Evolutionary conservation across 2,888 invertebrate genomes (phyloP), one percentile per base, ranked within the genome.

Genomic region (Agriopis leucophaearia): DNA sequence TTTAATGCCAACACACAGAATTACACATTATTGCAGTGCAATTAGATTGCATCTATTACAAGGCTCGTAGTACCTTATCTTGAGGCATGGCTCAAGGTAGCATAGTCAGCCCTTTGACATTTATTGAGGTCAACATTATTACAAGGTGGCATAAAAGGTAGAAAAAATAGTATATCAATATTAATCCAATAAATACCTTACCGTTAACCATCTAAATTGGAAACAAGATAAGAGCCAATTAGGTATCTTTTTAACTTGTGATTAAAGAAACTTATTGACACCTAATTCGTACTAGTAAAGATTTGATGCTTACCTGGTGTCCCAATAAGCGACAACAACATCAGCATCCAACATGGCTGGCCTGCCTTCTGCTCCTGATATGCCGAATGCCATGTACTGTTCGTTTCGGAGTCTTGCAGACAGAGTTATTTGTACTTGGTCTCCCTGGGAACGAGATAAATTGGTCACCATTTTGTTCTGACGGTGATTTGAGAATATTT

Each of bases 341-440:
- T 98, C 98, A 0, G 96, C 96, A 10, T 97, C 97, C 62, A 95
- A 88, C 98, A 98, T 98, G 85, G 96, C 96, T 0, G 97, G 91
- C 42, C 94, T 92, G 13, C 96, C 96, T 80, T 96, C 96, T 47
- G 95, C 95, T 0, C 98, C 98, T 1, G 97, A 97, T 47, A 97
- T 89, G 0, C 98, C 98, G 76, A 98, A 98, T 0, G 98, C 96
- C 94, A 98, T 96, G 88, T 98, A 98, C 84, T 98, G 97, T 81
- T 97, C 97, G 78, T 97, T 97, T 36, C 95, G 94, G 42, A 98
- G 97, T 42, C 96, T 95, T 0, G 97, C 98, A 2, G 97, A 96
- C 51, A 98, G 85, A 42, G 97, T 96, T 61, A 98, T 96, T 82
- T 97, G 96, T 3, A 98, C 95, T 68, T 96, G 95, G 59, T 84